Conservation (phyloP, 2,797 vertebrate genomes). For the Triplophysa yarkandensis region DNA sequence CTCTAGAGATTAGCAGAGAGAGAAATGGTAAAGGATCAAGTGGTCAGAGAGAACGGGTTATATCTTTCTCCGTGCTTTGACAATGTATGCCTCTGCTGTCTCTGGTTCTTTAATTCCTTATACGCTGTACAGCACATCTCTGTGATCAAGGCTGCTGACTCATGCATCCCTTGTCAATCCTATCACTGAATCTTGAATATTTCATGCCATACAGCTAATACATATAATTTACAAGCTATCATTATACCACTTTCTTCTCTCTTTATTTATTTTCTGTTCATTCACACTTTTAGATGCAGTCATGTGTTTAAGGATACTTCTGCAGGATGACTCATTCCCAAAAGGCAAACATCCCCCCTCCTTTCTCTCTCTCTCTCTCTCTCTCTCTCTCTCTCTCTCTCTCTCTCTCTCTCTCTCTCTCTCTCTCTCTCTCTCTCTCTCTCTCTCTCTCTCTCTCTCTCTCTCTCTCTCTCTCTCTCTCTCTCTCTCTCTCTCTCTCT, state of each 20-base stretch:
- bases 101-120: neutral
- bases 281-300: constrained; percentile 36
- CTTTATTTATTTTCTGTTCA: neutral
- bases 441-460: too few relatives aligned
- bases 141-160: neutral
- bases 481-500: too few relatives aligned
- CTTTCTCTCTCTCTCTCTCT: constrained; percentile 12
- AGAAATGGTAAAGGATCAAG: constrained; percentile 11
- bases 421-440: too few relatives aligned
- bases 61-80: neutral
- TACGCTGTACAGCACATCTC: neutral
- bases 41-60: neutral
- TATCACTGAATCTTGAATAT: neutral
- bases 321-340: constrained; percentile 65
- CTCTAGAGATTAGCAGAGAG: constrained; percentile 65
- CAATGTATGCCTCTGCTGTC: neutral
- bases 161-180: neutral
- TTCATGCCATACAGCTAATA: neutral
- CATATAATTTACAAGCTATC: neutral
- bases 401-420: too few relatives aligned
- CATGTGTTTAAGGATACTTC: constrained; percentile 53
- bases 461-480: too few relatives aligned
- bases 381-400: neutral
- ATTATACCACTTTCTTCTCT: neutral
- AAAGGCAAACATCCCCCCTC: constrained; percentile 53